These are phyloP conservation scores for Nesidiocoris tenuis DNA, from an alignment of 2,888 invertebrate species.

Conservation along the genomic window DNA sequence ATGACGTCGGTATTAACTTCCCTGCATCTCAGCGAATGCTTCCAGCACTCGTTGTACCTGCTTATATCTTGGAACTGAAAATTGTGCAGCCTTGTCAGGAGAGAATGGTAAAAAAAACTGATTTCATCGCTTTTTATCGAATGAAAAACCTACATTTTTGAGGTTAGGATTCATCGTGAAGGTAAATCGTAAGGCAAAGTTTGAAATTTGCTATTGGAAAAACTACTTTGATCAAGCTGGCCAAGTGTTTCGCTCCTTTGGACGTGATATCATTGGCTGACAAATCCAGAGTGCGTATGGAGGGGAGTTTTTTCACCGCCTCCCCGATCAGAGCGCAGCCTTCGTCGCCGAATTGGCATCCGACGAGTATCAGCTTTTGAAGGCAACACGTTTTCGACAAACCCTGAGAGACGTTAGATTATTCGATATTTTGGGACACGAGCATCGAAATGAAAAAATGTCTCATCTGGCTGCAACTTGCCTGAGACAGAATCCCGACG, in stretches of 20 bases:
- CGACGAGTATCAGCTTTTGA: slow-evolving; percentile 66
- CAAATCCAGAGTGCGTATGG: slow-evolving; percentile 68
- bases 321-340: slow-evolving; percentile 71
- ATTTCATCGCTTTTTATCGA: background rate
- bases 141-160: no score
- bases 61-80: slow-evolving; percentile 68
- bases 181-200: background rate
- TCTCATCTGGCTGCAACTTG: no score
- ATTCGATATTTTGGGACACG: no score
- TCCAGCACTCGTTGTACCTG: slow-evolving; percentile 79
- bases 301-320: slow-evolving; percentile 66
- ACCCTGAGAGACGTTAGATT: slow-evolving; percentile 58
- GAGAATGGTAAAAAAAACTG: no score
- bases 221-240: slow-evolving; percentile 61
- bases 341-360: slow-evolving; percentile 68
- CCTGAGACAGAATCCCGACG: slow-evolving; percentile 56
- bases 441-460: no score
- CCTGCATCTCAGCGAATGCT: slow-evolving; percentile 74
- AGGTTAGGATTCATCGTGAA: no score
- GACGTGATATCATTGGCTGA: slow-evolving; percentile 67
- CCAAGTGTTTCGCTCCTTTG: slow-evolving; percentile 65
- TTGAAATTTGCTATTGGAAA: background rate
- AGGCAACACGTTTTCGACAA: slow-evolving; percentile 65
- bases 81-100: no score
- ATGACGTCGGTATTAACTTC: slow-evolving; percentile 70